Conservation (phyloP, 1,140 invertebrate genomes). For the Drepana arcuata region DNA sequence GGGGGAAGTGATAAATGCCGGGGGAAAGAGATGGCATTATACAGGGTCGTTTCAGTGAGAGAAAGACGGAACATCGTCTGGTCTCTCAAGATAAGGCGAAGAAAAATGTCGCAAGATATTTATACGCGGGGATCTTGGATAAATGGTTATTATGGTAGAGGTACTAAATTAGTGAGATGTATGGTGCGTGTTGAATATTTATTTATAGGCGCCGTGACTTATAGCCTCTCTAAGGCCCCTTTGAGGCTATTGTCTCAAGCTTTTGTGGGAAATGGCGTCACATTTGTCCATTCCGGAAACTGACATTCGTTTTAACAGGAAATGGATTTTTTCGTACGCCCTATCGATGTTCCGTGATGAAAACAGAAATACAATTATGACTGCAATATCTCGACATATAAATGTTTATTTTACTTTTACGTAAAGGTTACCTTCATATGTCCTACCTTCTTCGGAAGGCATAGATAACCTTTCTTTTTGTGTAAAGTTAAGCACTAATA, state of each 20-base stretch:
- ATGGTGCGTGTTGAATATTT: constrained; percentile 61
- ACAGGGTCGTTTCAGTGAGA: constrained; percentile 10
- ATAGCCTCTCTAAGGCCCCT: constrained; percentile 17
- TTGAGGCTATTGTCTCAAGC: too few species aligned
- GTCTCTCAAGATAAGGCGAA: constrained; percentile 57
- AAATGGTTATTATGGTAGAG: constrained; percentile 64
- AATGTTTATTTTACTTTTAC: too few species aligned
- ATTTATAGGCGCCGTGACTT: constrained; percentile 45
- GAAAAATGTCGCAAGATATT: constrained; percentile 68
- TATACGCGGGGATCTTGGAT: constrained; percentile 47
- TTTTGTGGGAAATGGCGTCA: constrained; percentile 21
- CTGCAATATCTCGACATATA: too few species aligned
- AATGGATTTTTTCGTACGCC: too few species aligned
- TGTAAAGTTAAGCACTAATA: constrained; percentile 4
- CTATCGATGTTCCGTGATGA: too few species aligned
- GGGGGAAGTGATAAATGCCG: constrained; percentile 40
- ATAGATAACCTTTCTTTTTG: too few species aligned
- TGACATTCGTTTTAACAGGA: too few species aligned
- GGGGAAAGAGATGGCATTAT: constrained; percentile 21
- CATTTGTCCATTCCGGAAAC: constrained; percentile 3
- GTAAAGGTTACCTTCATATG: too few species aligned
- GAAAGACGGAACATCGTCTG: constrained; percentile 37
- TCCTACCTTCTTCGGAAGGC: too few species aligned
- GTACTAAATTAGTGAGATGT: constrained; percentile 67
- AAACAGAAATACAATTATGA: too few species aligned